Evolutionary conservation across 2,888 invertebrate genomes (phyloP), one percentile per base, ranked within the genome.

Genomic region (Netelia melanura): DNA sequence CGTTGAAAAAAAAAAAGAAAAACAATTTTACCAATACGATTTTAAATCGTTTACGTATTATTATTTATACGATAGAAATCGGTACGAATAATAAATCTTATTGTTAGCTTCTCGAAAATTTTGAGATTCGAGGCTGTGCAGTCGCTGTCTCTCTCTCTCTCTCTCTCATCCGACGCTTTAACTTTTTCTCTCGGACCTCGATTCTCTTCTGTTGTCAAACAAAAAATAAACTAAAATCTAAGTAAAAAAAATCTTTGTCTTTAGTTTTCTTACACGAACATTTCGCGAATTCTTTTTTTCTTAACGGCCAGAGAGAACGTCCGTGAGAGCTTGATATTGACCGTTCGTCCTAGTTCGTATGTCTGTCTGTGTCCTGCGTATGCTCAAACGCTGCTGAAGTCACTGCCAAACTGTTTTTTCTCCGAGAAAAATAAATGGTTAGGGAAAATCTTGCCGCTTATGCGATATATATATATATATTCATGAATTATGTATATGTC

Each of bases 141-240:
- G 93, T 80, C 67, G 72, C 81, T 83, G 21, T 75, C 67, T 75
- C 54, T 48, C 54, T 58, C 25, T 94, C 92, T 92, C 94, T 94
- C 94, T 90, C 93, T 94, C 94, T 72, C 58, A 93, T 91, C 94
- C 94, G 94, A 93, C 94, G 93, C 91, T 94, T 93, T 94, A 93
- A 94, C 94, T 93, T 94, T 94, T 94, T 94, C 94, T 62, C 62
- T 76, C 52, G 56, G 38, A 38, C 38, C 38, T 38, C 38, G 38
- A 38, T 38, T 38, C 38, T 38, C 38, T 30, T 30, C 5, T 30
- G 5, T 30, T 30, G 30, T 30, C 17, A 17, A 17, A 17, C 17
- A 17, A 17, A 17, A 17, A 17, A 17, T 17, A 17, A 17, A 17
- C 17, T 17, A 17, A 17, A 17, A 17, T 17, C 0, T 17, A 17